phyloP scores from a whole-genome alignment of 1,140 invertebrate species.

The Bombus breviceps region DNA sequence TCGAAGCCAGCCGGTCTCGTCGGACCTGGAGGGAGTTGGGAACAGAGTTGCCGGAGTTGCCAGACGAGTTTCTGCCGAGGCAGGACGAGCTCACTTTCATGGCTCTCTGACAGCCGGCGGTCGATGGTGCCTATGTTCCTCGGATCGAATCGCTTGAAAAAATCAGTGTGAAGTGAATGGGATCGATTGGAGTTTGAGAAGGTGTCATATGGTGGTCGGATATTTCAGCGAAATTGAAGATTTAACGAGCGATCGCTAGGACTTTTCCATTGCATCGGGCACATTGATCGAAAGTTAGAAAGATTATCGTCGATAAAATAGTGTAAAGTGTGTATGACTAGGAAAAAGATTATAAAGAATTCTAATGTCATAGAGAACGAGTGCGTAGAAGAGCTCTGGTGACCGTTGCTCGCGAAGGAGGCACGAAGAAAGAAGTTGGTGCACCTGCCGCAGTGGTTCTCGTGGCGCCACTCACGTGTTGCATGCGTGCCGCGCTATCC shows the following conservation, averaged over 20 bases:
- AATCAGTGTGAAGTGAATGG: conserved; percentile 32
- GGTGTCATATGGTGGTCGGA: neutral
- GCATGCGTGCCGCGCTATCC: conserved; percentile 82
- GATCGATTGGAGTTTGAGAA: neutral
- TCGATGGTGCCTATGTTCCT: conserved; percentile 3
- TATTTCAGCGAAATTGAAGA: neutral
- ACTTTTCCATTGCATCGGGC: neutral
- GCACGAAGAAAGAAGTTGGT: conserved; percentile 69
- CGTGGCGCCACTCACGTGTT: conserved; percentile 82
- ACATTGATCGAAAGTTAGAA: too few relatives aligned
- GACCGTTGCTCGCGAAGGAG: conserved; percentile 19
- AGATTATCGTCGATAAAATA: neutral
- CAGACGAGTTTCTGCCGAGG: conserved; percentile 81
- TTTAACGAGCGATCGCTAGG: neutral
- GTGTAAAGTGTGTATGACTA: neutral
- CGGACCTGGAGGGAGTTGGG: conserved; percentile 70
- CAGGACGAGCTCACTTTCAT: conserved; percentile 71
- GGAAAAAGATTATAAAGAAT: neutral
- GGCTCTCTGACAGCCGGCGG: conserved; percentile 41
- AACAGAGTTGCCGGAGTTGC: conserved; percentile 66
- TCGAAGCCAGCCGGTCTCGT: conserved; percentile 57
- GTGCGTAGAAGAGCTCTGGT: conserved; percentile 3
- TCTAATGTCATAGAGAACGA: neutral
- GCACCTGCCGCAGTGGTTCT: conserved; percentile 80
- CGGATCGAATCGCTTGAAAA: neutral